A percentile compares a stretch with the other conserved stretches of the same genome.
These are phyloP conservation scores for Octodon degus DNA, from an alignment of 2,113 vertebrate genomes.

Conservation along the genomic window DNA sequence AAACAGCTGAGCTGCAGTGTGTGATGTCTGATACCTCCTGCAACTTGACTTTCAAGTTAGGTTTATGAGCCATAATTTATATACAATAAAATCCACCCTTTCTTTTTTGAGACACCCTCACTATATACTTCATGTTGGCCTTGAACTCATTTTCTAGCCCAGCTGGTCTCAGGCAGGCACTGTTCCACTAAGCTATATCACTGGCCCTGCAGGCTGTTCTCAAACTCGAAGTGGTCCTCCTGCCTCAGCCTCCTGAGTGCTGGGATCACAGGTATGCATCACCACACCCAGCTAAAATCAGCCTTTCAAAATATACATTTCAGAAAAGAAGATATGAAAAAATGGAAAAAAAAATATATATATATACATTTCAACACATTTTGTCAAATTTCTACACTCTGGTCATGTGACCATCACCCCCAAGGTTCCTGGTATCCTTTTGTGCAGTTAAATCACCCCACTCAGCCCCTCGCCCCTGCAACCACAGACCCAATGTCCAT, in stretches of 20 bases:
- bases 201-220: background rate
- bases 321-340: too few relatives aligned
- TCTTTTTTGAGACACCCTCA: background rate
- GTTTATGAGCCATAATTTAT: constrained; percentile 41
- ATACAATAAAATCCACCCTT: background rate
- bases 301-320: background rate
- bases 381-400: background rate
- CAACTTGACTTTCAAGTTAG: constrained; percentile 38
- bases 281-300: background rate
- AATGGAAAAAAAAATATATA: too few relatives aligned
- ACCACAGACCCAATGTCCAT: background rate
- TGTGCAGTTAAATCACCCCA: background rate
- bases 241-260: background rate
- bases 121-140: background rate
- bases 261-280: background rate
- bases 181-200: too few relatives aligned
- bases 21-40: background rate
- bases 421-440: background rate
- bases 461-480: too few relatives aligned
- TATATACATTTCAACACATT: background rate
- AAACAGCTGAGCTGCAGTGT: background rate
- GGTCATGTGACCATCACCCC: background rate
- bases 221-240: background rate
- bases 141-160: too few relatives aligned
- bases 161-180: too few relatives aligned